Evolutionary conservation across 2,888 invertebrate species (phyloP).

Genomic region (Nemurella pictetii): DNA sequence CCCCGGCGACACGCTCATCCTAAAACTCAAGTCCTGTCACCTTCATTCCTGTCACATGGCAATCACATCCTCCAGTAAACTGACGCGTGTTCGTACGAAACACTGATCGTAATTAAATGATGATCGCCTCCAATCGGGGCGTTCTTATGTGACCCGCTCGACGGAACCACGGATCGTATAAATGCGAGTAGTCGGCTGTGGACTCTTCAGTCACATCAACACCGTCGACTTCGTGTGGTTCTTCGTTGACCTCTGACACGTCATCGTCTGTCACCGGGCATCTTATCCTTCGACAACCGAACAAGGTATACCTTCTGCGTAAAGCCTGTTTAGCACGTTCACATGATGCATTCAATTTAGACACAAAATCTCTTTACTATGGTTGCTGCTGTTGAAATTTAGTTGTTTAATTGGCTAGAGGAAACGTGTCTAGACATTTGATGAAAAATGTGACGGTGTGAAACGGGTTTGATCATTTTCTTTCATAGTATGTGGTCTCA

Average conservation of each 20-base stretch:
- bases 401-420: too few species aligned
- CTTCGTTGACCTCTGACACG: background rate
- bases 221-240: background rate
- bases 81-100: background rate
- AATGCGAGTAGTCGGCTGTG: background rate
- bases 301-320: too few species aligned
- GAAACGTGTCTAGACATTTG: too few species aligned
- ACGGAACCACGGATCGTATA: background rate
- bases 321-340: too few species aligned
- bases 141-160: background rate
- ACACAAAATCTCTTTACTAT: too few species aligned
- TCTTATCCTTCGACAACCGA: background rate
- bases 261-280: background rate
- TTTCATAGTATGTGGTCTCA: too few species aligned
- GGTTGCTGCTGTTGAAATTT: too few species aligned
- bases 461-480: too few species aligned
- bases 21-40: background rate
- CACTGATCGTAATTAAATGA: background rate
- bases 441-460: too few species aligned
- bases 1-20: background rate
- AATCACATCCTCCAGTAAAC: background rate
- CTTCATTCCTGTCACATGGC: background rate
- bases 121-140: background rate
- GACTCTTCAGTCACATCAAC: background rate
- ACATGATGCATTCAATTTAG: too few species aligned